phyloP scores from a whole-genome alignment of 2,113 vertebrate species.

The Gnathonemus longibarbis region DNA sequence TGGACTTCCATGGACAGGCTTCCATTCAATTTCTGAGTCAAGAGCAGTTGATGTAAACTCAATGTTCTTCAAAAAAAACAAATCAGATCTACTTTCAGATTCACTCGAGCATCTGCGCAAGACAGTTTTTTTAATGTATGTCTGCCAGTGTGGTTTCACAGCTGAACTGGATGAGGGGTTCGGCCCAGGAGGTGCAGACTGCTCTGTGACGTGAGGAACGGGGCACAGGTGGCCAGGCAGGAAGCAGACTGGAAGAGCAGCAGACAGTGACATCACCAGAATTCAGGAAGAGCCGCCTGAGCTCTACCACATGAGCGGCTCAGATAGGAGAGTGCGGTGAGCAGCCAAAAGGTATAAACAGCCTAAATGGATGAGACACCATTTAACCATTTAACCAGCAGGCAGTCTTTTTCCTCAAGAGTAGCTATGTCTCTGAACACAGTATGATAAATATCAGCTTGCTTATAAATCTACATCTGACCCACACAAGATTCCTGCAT shows the following conservation, averaged over 20 bases:
- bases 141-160: neutral
- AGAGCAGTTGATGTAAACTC: neutral
- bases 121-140: neutral
- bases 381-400: neutral
- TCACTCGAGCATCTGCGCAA: neutral
- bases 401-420: neutral
- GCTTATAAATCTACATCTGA: neutral
- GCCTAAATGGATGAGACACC: neutral
- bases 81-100: neutral
- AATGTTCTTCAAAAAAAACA: neutral
- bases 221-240: constrained; percentile 10
- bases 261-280: neutral
- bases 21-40: neutral
- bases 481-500: neutral
- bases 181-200: neutral
- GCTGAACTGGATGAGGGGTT: neutral
- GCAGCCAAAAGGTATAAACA: neutral
- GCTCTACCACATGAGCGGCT: neutral
- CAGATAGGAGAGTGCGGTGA: neutral
- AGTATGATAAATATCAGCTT: neutral
- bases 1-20: neutral
- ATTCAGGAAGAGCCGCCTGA: neutral
- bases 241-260: neutral
- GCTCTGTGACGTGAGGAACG: neutral
- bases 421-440: neutral